phyloP scores from a whole-genome alignment of 2,797 vertebrate genomes.

The Syngnathus rostellatus region DNA sequence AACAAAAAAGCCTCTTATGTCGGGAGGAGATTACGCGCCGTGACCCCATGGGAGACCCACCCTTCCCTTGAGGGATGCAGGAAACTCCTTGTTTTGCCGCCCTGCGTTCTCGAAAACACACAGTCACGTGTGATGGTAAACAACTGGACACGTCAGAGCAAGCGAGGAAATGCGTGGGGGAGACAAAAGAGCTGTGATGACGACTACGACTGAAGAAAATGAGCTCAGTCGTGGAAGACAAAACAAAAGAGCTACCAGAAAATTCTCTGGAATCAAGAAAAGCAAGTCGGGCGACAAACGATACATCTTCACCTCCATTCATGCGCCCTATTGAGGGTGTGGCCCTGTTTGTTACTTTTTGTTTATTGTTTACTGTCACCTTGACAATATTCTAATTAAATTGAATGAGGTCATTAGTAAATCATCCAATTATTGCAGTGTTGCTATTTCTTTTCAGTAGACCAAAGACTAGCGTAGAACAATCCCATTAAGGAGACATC shows the following conservation, averaged over 20 bases:
- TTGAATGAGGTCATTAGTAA: not conserved
- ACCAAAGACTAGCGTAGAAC: not conserved
- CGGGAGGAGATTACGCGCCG: slow-evolving; percentile 38
- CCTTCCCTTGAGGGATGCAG: slow-evolving; percentile 22
- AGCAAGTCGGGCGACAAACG: slow-evolving; percentile 44
- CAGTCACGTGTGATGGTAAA: slow-evolving; percentile 33
- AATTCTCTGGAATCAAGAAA: slow-evolving; percentile 48
- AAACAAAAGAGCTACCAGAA: not conserved
- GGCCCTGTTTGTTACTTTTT: not conserved
- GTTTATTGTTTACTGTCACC: not conserved
- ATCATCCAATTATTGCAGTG: too few relatives aligned
- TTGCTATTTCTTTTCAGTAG: not conserved
- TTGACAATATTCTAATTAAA: not conserved
- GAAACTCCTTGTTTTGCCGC: slow-evolving; percentile 39
- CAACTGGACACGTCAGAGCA: slow-evolving; percentile 10
- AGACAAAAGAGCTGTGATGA: slow-evolving; percentile 20
- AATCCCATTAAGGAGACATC: slow-evolving; percentile 7
- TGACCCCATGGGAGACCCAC: slow-evolving; percentile 3
- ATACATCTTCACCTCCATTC: slow-evolving; percentile 9
- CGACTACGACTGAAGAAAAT: not conserved
- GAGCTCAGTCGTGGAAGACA: not conserved
- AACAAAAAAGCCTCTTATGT: not conserved
- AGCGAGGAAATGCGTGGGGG: slow-evolving; percentile 36
- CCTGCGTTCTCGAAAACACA: slow-evolving; percentile 8
- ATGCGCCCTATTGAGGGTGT: slow-evolving; percentile 4